Conservation (phyloP, 2,113 vertebrate species). For the Orycteropus afer region DNA sequence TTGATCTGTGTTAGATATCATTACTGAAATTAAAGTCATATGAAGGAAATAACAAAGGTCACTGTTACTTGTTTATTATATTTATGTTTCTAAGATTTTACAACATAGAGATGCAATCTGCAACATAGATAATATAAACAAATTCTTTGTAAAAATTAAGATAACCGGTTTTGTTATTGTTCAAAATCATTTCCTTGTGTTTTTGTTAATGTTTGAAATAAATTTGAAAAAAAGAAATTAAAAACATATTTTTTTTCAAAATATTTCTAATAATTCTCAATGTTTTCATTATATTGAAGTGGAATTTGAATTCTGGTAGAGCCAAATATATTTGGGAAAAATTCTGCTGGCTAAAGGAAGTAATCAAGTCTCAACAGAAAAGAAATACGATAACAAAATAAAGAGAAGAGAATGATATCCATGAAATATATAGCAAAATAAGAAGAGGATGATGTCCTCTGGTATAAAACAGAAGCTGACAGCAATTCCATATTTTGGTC, state of each 20-base stretch:
- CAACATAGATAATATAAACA: background rate
- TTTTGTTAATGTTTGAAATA: background rate
- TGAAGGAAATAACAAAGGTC: background rate
- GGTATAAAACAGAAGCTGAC: background rate
- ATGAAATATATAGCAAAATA: background rate
- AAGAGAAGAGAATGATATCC: fast-evolving
- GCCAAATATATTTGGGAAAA: background rate
- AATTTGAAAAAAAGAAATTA: background rate
- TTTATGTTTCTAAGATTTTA: background rate
- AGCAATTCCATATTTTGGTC: background rate
- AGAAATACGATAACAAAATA: background rate
- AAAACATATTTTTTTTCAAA: background rate
- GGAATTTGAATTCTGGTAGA: background rate
- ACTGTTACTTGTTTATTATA: background rate
- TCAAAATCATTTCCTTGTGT: background rate
- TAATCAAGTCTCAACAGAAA: background rate
- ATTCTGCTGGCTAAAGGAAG: background rate
- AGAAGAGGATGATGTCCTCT: background rate
- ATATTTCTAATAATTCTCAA: background rate
- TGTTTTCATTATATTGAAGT: background rate
- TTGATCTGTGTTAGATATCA: background rate
- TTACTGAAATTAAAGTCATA: background rate
- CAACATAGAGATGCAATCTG: background rate
- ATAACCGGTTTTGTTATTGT: background rate
- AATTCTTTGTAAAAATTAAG: background rate